A percentile compares a stretch with the other conserved stretches of the same genome.
phyloP scores from a whole-genome alignment of 2,113 vertebrate genomes.

The Caloenas nicobarica region DNA sequence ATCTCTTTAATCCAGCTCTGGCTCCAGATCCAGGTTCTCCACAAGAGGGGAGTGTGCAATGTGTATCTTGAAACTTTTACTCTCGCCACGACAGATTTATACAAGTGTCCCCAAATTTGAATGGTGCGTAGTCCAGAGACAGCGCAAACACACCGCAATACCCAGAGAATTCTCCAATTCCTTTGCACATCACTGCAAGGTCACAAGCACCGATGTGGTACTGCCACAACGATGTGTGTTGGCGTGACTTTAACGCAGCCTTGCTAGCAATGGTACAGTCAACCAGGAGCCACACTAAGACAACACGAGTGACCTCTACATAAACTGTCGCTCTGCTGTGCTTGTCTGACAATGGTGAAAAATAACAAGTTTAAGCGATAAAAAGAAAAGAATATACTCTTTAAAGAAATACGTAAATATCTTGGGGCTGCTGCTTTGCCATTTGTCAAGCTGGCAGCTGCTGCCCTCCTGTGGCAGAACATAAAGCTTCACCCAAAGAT shows the following conservation, averaged over 20 bases:
- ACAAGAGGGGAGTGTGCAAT: accelerated
- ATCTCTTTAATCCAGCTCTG: background rate
- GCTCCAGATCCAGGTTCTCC: background rate
- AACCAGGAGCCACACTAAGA: background rate
- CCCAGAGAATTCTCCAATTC: accelerated
- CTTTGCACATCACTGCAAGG: background rate
- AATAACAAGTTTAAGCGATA: background rate
- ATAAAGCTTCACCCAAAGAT: accelerated
- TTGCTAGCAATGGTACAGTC: accelerated
- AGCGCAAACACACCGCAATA: accelerated
- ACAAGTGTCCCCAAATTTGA: background rate
- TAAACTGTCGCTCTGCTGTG: background rate
- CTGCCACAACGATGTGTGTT: accelerated
- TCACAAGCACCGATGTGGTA: accelerated
- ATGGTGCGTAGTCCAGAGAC: accelerated
- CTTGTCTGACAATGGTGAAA: accelerated
- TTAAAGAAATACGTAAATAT: accelerated
- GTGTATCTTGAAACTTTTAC: background rate
- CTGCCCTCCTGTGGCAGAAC: slow-evolving; percentile 50
- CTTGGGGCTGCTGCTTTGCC: background rate
- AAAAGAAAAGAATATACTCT: accelerated
- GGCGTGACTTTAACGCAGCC: background rate
- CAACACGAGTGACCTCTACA: accelerated
- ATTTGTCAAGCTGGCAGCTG: background rate
- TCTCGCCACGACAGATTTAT: accelerated